These are phyloP conservation scores for Alsophila aescularia DNA, from an alignment of 2,888 invertebrate genomes.

Conservation along the genomic window DNA sequence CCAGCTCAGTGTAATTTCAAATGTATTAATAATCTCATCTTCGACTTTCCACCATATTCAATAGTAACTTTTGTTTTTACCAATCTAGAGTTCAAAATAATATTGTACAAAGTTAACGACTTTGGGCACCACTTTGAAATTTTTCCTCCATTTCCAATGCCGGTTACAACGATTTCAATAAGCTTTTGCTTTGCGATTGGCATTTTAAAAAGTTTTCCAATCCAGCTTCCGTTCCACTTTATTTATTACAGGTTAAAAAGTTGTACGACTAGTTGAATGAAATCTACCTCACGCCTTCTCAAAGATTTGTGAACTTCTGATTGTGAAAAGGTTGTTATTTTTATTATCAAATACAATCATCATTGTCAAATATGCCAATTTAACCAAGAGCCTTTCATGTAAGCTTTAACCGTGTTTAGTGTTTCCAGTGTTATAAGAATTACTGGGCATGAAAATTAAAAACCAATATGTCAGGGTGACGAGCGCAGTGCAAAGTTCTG, in stretches of 20 bases:
- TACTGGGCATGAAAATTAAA: no score
- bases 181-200: conserved; percentile 47
- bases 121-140: conserved; percentile 40
- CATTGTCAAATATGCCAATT: no score
- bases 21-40: no score
- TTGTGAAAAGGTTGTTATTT: background rate
- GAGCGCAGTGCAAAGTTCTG: no score
- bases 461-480: no score
- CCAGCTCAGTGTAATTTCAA: no score
- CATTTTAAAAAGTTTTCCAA: conserved; percentile 36
- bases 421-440: no score
- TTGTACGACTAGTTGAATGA: background rate
- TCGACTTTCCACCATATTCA: background rate
- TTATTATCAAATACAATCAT: no score
- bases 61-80: background rate
- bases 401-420: no score
- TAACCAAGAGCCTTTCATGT: no score
- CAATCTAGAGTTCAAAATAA: conserved; percentile 37
- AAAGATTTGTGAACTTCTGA: background rate
- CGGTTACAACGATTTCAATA: conserved; percentile 50
- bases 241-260: conserved; percentile 2
- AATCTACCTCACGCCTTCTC: background rate
- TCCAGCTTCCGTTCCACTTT: conserved; percentile 30
- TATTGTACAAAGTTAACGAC: conserved; percentile 25
- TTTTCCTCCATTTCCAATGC: conserved; percentile 42